Conservation (phyloP, 2,888 invertebrate genomes). For the Caenorhabditis macrosperma region DNA sequence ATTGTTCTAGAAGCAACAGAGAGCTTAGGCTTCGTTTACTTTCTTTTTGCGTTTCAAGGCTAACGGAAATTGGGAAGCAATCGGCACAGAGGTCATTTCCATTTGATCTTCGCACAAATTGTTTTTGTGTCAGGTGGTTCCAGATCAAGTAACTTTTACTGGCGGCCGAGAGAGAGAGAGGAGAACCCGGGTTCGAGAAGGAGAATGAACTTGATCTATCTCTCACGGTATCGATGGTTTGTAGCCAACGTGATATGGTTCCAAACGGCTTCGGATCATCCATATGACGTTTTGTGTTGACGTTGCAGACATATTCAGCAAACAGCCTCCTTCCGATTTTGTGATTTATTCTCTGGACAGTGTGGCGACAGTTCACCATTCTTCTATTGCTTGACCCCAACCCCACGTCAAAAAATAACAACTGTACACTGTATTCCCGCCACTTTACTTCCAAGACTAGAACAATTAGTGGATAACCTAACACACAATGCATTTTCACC, state of each 20-base stretch:
- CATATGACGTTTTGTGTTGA: constrained; percentile 7
- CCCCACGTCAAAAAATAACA: constrained; percentile 18
- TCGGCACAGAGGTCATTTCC: constrained; percentile 30
- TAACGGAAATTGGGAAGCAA: constrained; percentile 29
- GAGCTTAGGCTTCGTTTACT: constrained; percentile 12
- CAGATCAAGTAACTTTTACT: constrained; percentile 19
- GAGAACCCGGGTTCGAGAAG: constrained; percentile 16
- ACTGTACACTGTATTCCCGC: constrained; percentile 43
- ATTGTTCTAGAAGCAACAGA: constrained; percentile 28
- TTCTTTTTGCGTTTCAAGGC: constrained; percentile 22
- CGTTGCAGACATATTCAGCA: constrained; percentile 12
- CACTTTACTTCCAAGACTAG: constrained; percentile 46
- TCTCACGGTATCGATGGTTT: constrained; percentile 15
- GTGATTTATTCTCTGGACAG: constrained; percentile 35
- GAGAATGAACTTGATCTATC: constrained; percentile 32
- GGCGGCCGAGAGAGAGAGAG: background rate
- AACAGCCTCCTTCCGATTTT: background rate
- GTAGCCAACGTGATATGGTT: constrained; percentile 34
- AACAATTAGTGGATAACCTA: constrained; percentile 53
- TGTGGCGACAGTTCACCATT: background rate
- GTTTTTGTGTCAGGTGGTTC: constrained; percentile 10
- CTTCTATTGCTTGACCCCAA: constrained; percentile 36
- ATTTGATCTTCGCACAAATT: background rate
- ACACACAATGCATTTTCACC: constrained; percentile 52
- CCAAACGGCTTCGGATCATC: background rate